These are phyloP conservation scores for Empidonax alnorum DNA, from an alignment of 2,113 vertebrate genomes.

Conservation along the genomic window DNA sequence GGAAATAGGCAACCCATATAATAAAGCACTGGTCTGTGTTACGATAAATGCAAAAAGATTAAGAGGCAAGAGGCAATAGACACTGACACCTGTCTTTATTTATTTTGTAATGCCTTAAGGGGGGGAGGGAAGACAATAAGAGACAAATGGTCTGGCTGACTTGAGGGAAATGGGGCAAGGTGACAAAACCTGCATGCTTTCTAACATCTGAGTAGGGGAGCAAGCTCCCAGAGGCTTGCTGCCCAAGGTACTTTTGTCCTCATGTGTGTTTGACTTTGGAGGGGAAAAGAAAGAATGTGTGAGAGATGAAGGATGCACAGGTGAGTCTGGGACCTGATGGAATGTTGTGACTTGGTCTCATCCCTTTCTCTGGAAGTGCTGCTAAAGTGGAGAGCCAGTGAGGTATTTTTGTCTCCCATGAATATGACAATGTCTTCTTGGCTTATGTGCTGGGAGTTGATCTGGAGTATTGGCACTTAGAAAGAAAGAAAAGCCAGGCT, in stretches of 20 bases:
- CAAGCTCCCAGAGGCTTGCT: not conserved
- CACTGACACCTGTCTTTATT: not conserved
- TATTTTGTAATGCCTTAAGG: not conserved
- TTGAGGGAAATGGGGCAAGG: not conserved
- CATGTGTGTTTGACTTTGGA: not conserved
- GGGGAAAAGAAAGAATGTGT: not conserved
- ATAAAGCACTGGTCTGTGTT: not conserved
- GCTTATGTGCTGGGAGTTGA: not conserved
- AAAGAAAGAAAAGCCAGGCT: not conserved
- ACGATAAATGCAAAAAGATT: conserved; percentile 4
- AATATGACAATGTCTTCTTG: not conserved
- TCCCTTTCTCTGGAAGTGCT: not conserved
- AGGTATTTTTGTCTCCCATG: not conserved
- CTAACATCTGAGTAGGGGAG: not conserved
- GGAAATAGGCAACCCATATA: not conserved
- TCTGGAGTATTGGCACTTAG: not conserved
- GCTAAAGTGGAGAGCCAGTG: not conserved
- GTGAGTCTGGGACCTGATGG: not conserved
- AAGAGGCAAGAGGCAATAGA: not conserved
- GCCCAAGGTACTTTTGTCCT: not conserved
- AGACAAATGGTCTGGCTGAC: not conserved
- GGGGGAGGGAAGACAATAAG: not conserved
- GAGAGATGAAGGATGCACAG: not conserved
- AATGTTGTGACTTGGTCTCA: not conserved
- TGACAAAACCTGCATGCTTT: not conserved